Evolutionary conservation across 2,113 vertebrate species (phyloP).

Genomic region (Mesoclemmys tuberculata): DNA sequence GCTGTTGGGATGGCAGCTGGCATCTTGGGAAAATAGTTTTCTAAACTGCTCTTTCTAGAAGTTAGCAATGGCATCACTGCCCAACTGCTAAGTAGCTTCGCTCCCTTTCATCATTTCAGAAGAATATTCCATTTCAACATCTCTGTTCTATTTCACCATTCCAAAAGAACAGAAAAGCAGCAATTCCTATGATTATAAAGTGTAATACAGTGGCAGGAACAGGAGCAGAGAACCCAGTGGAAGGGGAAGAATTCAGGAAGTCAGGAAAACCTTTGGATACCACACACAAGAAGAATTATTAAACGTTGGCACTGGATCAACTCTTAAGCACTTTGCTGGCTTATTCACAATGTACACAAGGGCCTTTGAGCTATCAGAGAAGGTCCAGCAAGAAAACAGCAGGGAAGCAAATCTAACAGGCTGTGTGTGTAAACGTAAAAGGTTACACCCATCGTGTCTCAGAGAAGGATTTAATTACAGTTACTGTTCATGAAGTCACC

Average conservation of each 20-base stretch:
- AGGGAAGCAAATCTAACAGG: neutral
- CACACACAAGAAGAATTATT: neutral
- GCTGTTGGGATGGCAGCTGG: neutral
- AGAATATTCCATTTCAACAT: no score
- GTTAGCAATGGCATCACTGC: neutral
- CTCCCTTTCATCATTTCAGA: neutral
- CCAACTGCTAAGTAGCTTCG: neutral
- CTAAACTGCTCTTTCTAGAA: neutral
- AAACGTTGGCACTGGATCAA: neutral
- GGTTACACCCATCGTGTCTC: neutral
- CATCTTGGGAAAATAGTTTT: neutral
- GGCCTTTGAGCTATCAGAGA: neutral
- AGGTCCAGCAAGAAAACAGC: neutral
- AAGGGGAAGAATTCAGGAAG: neutral
- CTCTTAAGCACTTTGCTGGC: neutral
- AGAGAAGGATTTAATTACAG: conserved; percentile 54
- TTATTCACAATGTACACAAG: neutral
- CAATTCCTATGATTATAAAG: neutral
- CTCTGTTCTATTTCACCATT: neutral
- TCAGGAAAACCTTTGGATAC: neutral
- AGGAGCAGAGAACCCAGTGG: neutral
- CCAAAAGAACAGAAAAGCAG: neutral
- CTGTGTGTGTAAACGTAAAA: neutral
- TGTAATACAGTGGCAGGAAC: neutral
- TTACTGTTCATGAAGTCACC: conserved; percentile 50